Evolutionary conservation across 2,888 invertebrate species (phyloP).

Genomic region (Temnothorax rugatulus): DNA sequence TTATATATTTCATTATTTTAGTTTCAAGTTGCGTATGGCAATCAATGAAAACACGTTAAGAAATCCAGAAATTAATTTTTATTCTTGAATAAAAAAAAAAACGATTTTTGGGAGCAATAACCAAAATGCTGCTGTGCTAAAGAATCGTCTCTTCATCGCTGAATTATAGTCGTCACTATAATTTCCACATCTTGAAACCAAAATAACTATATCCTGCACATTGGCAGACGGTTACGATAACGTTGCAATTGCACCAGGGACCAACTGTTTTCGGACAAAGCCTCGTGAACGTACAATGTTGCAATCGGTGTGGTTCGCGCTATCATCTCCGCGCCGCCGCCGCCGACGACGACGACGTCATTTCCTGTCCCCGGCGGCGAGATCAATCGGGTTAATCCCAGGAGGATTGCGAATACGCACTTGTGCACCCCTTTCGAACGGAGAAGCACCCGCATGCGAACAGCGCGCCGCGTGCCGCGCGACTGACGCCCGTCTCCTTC

Average conservation of each 20-base stretch:
- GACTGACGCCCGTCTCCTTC: conserved; percentile 80
- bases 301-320: conserved; percentile 46
- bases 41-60: background rate
- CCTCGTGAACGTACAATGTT: conserved; percentile 46
- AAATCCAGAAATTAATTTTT: background rate
- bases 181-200: background rate
- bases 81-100: background rate
- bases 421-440: conserved; percentile 54
- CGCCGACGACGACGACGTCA: conserved; percentile 47
- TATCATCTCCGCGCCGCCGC: conserved; percentile 51
- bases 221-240: background rate
- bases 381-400: conserved; percentile 51
- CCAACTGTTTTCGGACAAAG: conserved; percentile 15
- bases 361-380: conserved; percentile 41
- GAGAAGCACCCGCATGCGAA: conserved; percentile 75
- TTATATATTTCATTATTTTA: background rate
- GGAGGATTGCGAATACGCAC: conserved; percentile 46
- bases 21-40: background rate
- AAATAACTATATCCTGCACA: background rate
- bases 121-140: background rate
- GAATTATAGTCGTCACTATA: conserved; percentile 5
- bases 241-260: conserved; percentile 29
- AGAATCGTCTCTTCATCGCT: background rate
- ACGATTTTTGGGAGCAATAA: background rate
- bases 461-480: conserved; percentile 84